Conservation (phyloP, 1,140 invertebrate species). For the Brachionus calyciflorus region DNA sequence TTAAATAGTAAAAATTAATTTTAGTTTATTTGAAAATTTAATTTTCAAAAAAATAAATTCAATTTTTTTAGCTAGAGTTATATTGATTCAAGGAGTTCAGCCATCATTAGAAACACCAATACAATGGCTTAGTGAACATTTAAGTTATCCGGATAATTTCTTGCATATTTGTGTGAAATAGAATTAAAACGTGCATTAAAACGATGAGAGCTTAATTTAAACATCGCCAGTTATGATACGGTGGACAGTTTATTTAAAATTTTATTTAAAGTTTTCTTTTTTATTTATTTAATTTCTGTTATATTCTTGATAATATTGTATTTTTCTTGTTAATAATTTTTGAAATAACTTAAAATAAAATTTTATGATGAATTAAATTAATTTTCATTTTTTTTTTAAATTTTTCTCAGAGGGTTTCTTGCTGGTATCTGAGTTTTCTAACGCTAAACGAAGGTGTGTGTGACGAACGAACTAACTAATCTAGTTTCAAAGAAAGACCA, state of each 20-base stretch:
- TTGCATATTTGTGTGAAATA: constrained; percentile 68
- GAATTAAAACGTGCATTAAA: not conserved
- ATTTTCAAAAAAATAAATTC: constrained; percentile 47
- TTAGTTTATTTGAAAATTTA: constrained; percentile 39
- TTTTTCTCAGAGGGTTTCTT: too few relatives aligned
- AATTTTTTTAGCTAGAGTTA: constrained; percentile 54
- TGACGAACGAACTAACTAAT: too few relatives aligned
- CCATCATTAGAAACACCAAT: constrained; percentile 83
- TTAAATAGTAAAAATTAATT: constrained; percentile 51
- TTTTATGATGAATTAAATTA: not conserved
- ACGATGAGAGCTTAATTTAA: not conserved
- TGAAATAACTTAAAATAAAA: not conserved
- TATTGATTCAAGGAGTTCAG: constrained; percentile 83
- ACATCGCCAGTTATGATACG: not conserved
- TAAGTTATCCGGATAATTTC: constrained; percentile 98
- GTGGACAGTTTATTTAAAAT: too few relatives aligned
- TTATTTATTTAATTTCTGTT: not conserved
- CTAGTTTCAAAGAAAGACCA: too few relatives aligned
- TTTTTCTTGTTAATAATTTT: constrained; percentile 11
- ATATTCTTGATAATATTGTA: not conserved
- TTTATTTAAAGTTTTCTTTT: too few relatives aligned
- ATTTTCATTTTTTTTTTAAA: too few relatives aligned
- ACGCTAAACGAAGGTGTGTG: too few relatives aligned
- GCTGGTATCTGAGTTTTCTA: too few relatives aligned
- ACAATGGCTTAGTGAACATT: constrained; percentile 93